These are phyloP conservation scores for Dascillus cervinus DNA, from an alignment of 2,888 invertebrate genomes.

Conservation along the genomic window DNA sequence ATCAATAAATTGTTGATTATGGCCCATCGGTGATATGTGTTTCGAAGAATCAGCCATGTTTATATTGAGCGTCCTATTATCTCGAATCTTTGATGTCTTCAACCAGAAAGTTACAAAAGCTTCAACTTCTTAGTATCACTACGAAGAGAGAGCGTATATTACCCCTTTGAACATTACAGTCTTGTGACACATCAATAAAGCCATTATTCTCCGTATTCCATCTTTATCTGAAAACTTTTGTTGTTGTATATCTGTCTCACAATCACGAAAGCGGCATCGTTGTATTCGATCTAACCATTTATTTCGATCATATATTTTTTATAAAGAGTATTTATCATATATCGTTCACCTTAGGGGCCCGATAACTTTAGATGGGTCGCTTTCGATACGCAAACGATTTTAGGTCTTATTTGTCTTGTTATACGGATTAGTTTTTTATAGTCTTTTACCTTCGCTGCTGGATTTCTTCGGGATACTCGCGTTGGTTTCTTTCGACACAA, in stretches of 20 bases:
- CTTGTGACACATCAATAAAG: slow-evolving; percentile 31
- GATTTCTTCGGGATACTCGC: slow-evolving; percentile 17
- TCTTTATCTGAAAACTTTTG: slow-evolving; percentile 19
- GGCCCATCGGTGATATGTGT: no score
- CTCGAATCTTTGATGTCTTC: no score
- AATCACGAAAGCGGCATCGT: slow-evolving; percentile 27
- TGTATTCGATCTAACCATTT: slow-evolving; percentile 32
- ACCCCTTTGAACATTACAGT: slow-evolving; percentile 17
- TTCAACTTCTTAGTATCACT: neutral
- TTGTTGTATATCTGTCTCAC: slow-evolving; percentile 20
- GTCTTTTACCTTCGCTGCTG: slow-evolving; percentile 13
- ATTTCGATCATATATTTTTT: slow-evolving; percentile 36
- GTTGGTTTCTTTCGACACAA: slow-evolving; percentile 21
- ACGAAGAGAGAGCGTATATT: slow-evolving; percentile 10
- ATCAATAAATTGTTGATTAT: no score
- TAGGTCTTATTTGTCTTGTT: slow-evolving; percentile 16
- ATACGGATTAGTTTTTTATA: slow-evolving; percentile 14
- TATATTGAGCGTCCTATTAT: no score
- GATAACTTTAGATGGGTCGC: slow-evolving; percentile 19
- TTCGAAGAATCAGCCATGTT: no score
- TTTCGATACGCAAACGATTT: slow-evolving; percentile 18
- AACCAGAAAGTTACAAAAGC: neutral
- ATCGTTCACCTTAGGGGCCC: slow-evolving; percentile 26
- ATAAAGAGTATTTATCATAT: slow-evolving; percentile 34
- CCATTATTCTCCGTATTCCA: slow-evolving; percentile 25